Evolutionary conservation across 2,797 vertebrate genomes (phyloP).

Genomic region (Dicrostonyx torquatus): DNA sequence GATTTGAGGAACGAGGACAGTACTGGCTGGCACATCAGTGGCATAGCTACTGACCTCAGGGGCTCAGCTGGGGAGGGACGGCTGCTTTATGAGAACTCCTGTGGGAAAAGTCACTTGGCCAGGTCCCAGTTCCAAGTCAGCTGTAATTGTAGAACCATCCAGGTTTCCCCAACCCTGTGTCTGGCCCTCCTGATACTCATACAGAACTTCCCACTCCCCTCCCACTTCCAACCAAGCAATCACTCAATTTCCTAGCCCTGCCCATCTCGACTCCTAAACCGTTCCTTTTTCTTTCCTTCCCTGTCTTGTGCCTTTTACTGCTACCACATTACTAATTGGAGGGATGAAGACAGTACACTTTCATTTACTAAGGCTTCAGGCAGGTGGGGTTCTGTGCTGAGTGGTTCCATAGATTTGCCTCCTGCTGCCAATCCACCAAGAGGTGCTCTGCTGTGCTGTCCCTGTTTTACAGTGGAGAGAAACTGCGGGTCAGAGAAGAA

Average conservation of each 20-base stretch:
- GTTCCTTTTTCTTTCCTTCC: background rate
- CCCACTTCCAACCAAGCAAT: conserved; percentile 6
- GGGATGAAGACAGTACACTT: background rate
- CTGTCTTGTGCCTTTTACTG: background rate
- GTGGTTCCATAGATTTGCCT: background rate
- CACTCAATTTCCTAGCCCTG: background rate
- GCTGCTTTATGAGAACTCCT: background rate
- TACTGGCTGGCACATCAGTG: background rate
- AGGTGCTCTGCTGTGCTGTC: background rate
- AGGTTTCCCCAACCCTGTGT: background rate
- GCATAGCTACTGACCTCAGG: conserved; percentile 10
- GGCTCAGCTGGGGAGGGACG: background rate
- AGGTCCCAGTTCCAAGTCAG: conserved; percentile 30
- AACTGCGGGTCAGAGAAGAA: background rate
- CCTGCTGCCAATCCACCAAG: background rate
- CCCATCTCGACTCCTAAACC: background rate
- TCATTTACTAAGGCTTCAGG: background rate
- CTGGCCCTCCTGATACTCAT: background rate
- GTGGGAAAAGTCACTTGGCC: background rate
- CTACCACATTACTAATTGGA: background rate
- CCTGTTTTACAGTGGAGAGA: background rate
- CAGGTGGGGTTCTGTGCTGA: background rate
- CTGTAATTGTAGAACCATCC: background rate
- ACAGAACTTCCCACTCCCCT: background rate
- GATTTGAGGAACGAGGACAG: background rate